Evolutionary conservation across 2,888 invertebrate genomes (phyloP), one percentile per base, ranked within the genome.

Genomic region (Spialia ferax): DNA sequence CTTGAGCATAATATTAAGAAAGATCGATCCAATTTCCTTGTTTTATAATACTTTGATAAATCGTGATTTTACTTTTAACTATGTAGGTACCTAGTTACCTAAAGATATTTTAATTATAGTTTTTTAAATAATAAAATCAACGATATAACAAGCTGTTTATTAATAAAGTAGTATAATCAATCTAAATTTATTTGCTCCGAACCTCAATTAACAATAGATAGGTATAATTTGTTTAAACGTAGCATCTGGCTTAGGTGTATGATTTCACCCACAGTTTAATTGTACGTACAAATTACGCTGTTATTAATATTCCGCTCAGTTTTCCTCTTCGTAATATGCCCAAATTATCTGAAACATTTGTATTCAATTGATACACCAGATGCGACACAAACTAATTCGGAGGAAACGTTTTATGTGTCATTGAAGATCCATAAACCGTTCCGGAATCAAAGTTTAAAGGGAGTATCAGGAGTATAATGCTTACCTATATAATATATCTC

Each of bases 401-500:
- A 50, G 32, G 50, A 22, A 61, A 61, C 20, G 29, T 18, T 50
- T 50, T n/a, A 50, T 6, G 50, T 32, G 50, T 35, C n/a, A 22
- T 61, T 50, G 20, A 50, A 22, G 48, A 13, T 8, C 15, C 22
- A 10, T n/a, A 50, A 15, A 48, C 29, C 13, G 60, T 45, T 54
- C 32, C 15, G 32, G 48, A 61, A 50, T 61, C 32, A 29, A 50
- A 50, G 13, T 61, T 50, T 1, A 18, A 48, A 61, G 20, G 6
- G 18, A 48, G 29, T 61, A 50, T 50, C 50, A n/a, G n/a, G n/a
- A n/a, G n/a, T n/a, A n/a, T n/a, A n/a, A n/a, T n/a, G n/a, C n/a
- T n/a, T n/a, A n/a, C n/a, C n/a, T n/a, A n/a, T n/a, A n/a, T n/a
- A n/a, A n/a, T n/a, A n/a, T n/a, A n/a, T n/a, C n/a, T 59, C 26